Evolutionary conservation across 2,797 vertebrate genomes (phyloP).

Genomic region (Onychomys torridus): DNA sequence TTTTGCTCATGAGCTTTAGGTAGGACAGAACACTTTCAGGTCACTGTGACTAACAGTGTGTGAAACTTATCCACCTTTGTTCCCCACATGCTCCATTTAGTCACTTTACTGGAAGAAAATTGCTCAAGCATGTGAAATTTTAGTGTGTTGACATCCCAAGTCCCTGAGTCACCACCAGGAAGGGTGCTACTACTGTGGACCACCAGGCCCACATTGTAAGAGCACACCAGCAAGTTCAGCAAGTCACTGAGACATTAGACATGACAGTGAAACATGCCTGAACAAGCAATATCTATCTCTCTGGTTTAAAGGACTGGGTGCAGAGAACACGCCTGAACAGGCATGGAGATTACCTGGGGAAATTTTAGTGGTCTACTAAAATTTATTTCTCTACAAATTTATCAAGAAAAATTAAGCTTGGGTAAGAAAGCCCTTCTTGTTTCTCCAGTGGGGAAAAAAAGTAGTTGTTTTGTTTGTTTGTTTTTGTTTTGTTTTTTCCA

Average conservation of each 20-base stretch:
- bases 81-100: rapidly evolving
- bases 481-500: background rate
- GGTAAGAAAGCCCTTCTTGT: background rate
- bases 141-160: rapidly evolving
- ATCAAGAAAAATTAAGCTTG: background rate
- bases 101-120: background rate
- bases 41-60: too few species aligned
- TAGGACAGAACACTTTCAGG: background rate
- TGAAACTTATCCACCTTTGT: rapidly evolving
- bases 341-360: rapidly evolving
- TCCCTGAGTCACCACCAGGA: background rate
- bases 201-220: background rate
- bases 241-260: background rate
- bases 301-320: background rate
- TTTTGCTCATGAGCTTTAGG: background rate
- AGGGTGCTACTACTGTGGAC: background rate
- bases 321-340: background rate
- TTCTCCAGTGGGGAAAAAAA: background rate
- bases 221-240: background rate
- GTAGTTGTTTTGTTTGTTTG: background rate
- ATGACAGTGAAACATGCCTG: background rate
- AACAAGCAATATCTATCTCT: rapidly evolving
- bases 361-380: background rate
- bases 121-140: background rate
- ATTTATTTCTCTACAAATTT: background rate